Base-by-base conservation (phyloP, 2,113 vertebrate species). In the Anser brachyrhynchus region DNA sequence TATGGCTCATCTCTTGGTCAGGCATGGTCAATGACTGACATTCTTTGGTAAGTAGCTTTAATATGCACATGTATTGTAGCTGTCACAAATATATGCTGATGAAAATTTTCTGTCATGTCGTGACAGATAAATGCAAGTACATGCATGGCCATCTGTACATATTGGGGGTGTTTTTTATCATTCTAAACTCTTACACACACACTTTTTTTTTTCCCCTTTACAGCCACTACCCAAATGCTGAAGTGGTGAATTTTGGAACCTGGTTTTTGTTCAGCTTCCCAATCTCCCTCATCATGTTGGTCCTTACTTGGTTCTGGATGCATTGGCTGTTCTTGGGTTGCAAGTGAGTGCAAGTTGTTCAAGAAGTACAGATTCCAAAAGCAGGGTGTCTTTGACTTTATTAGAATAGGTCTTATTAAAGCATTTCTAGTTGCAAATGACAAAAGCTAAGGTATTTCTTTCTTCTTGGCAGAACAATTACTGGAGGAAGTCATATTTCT, bases 261-360 rank as follows among this genome's bases (percentile, higher is more conserved):
- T 99, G 99, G 99, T 99, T 99, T 96, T 98, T 99, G 96, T 99
- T 99, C 98, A 99, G 99, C 91, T 98, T 99, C 70, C 99, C 99
- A 70, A 98, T 99, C 70, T 99, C 99, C 51, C 97, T 99, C 96
- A 98, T 99, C 97, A 99, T 99, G 98, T 96, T 99, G 97, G 96
- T 99, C 39, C 97, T 99, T 95, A 99, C 99, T 89, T 99, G 99
- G 99, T 97, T 99, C 76, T 99, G 99, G 99, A 98, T 99, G 97
- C 99, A 99, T 69, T 99, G 99, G 98, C 98, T 99, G 46, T 99
- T 99, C 96, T 98, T 99, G 6, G 99, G 99, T 90, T 99, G 99
- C 99, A 99, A 99, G 99, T 99, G 97, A 99, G 99, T 98, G 52
- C n/a, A 74, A 10, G 4, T 93, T 69, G 28, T 72, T 78, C 31